A percentile compares a stretch with the other conserved stretches of the same genome.
These are phyloP conservation scores for Drosophila varians DNA, from an alignment of 1,140 invertebrate species.

Conservation along the genomic window DNA sequence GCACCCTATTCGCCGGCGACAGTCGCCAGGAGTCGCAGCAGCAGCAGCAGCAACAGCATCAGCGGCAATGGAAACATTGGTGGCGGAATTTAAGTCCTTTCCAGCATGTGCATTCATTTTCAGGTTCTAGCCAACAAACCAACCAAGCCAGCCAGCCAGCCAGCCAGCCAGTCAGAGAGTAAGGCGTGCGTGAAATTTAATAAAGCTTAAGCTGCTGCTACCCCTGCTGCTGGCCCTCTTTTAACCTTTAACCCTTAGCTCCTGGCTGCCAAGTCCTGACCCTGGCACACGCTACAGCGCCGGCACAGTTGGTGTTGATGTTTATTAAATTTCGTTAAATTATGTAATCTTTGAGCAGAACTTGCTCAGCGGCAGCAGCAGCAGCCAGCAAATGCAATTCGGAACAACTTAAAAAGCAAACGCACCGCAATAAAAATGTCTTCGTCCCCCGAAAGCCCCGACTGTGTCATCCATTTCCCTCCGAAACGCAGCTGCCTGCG, in stretches of 20 bases:
- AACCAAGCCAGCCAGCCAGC: neutral
- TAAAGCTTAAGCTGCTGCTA: conserved; percentile 61
- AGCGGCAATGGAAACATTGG: neutral
- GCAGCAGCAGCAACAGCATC: conserved; percentile 2
- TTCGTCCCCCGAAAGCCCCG: conserved; percentile 28
- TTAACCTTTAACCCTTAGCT: conserved; percentile 20
- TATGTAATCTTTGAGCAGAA: conserved; percentile 72
- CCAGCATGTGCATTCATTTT: conserved; percentile 69
- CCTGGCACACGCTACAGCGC: conserved; percentile 5
- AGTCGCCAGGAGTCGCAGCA: conserved; percentile 24
- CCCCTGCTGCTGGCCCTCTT: neutral
- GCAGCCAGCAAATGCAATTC: conserved; percentile 69
- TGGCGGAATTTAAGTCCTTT: conserved; percentile 5
- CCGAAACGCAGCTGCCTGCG: conserved; percentile 30
- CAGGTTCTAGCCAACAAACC: conserved; percentile 46
- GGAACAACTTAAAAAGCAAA: conserved; percentile 80
- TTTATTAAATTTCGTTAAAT: conserved; percentile 81
- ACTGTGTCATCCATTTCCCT: conserved; percentile 60
- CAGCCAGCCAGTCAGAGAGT: conserved; percentile 27
- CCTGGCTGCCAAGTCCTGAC: neutral
- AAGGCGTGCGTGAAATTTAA: conserved; percentile 78
- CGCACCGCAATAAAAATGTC: conserved; percentile 78
- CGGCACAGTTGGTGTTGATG: conserved; percentile 70
- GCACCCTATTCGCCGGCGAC: conserved; percentile 70
- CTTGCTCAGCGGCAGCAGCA: conserved; percentile 21